A percentile compares a stretch with the other conserved stretches of the same genome.
phyloP scores from a whole-genome alignment of 2,888 invertebrate genomes.

The Nomada fabriciana region DNA sequence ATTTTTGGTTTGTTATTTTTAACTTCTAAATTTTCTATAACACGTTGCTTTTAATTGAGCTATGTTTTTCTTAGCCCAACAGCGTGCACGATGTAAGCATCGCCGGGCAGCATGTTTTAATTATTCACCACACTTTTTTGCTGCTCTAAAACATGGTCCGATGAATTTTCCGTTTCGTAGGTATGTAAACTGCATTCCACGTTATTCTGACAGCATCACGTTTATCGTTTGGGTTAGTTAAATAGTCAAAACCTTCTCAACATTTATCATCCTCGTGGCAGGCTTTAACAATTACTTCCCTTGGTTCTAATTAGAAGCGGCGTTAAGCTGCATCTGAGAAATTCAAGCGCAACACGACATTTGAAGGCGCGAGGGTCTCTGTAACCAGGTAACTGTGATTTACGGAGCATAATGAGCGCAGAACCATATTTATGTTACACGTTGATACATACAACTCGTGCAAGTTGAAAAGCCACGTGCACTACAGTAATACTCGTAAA shows the following conservation, averaged over 20 bases:
- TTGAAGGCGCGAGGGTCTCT: not conserved
- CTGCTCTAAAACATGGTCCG: not conserved
- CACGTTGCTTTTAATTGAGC: not conserved
- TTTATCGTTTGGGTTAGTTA: not conserved
- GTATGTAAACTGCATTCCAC: not conserved
- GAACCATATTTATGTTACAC: not conserved
- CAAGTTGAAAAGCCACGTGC: not conserved
- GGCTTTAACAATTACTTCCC: not conserved
- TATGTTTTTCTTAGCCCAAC: not conserved
- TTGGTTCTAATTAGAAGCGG: constrained; percentile 9
- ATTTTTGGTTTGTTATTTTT: too few species aligned
- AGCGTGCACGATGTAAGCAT: not conserved
- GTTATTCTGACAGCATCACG: not conserved
- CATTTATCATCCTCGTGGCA: not conserved
- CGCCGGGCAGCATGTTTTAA: not conserved
- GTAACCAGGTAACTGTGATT: not conserved
- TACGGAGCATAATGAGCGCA: not conserved
- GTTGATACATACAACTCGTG: not conserved
- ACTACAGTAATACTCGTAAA: too few species aligned
- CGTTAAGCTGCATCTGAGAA: not conserved
- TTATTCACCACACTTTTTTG: not conserved
- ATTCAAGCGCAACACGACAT: not conserved
- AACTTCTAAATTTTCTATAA: not conserved
- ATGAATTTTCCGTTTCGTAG: constrained; percentile 9
- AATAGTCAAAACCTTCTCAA: not conserved